Conservation (phyloP, 1,140 invertebrate species). For the Drosophila miranda region DNA sequence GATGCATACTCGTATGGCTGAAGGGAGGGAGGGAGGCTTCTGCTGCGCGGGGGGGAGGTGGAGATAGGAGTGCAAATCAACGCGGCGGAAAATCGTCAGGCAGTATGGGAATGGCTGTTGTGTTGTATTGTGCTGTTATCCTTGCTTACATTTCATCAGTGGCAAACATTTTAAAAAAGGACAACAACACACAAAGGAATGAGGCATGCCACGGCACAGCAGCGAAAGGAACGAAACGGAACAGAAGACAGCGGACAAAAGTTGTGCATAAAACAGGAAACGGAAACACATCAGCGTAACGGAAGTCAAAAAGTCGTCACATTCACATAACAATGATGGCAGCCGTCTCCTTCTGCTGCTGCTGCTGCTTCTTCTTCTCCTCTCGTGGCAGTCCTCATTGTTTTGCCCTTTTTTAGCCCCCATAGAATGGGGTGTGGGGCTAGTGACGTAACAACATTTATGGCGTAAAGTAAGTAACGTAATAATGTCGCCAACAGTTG, state of each 20-base stretch:
- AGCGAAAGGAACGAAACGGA: constrained; percentile 14
- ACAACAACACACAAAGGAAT: constrained; percentile 22
- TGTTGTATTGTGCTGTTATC: constrained; percentile 23
- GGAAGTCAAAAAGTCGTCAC: constrained; percentile 82
- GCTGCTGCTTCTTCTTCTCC: not conserved
- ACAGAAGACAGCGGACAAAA: constrained; percentile 48
- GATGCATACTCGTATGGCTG: constrained; percentile 37
- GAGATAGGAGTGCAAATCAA: constrained; percentile 60
- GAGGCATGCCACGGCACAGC: too few species aligned
- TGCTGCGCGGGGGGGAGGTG: not conserved
- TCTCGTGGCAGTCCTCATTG: constrained; percentile 30
- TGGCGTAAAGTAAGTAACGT: constrained; percentile 76
- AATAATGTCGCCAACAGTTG: constrained; percentile 79
- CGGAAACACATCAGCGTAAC: constrained; percentile 82
- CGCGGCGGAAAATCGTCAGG: constrained; percentile 77
- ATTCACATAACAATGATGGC: constrained; percentile 81
- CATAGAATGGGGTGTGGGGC: constrained; percentile 3
- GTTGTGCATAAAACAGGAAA: constrained; percentile 78
- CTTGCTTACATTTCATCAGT: constrained; percentile 70
- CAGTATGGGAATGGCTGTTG: constrained; percentile 5
- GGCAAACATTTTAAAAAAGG: constrained; percentile 48
- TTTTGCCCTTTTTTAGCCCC: constrained; percentile 52
- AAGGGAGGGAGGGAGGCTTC: not conserved
- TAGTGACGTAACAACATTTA: constrained; percentile 75
- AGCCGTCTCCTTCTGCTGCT: constrained; percentile 40